Evolutionary conservation across 2,888 invertebrate species (phyloP).

Genomic region (Macroteleia sp.): DNA sequence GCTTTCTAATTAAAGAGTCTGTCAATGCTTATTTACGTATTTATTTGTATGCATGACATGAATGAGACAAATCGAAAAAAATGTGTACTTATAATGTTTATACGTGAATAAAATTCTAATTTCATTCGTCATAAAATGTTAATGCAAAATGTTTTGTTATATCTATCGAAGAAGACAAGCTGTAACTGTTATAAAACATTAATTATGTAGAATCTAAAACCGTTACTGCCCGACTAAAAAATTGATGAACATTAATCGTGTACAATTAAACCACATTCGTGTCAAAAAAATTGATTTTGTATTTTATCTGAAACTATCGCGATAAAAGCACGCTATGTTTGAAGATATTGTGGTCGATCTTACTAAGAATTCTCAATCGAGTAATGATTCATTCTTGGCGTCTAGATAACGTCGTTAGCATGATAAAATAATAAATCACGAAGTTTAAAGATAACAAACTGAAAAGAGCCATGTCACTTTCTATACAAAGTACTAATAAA

Average conservation of each 20-base stretch:
- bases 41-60: too few species aligned
- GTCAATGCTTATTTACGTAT: too few species aligned
- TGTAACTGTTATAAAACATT: too few species aligned
- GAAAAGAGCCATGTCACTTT: background rate
- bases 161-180: too few species aligned
- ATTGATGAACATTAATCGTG: background rate
- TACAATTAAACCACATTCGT: conserved; percentile 10
- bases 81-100: too few species aligned
- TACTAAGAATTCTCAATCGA: conserved; percentile 8
- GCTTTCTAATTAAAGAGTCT: too few species aligned
- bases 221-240: conserved; percentile 1
- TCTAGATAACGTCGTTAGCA: conserved; percentile 18
- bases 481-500: conserved; percentile 5
- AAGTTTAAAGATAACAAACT: conserved; percentile 3
- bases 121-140: too few species aligned
- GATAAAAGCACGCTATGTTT: conserved; percentile 5
- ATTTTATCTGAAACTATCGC: conserved; percentile 18
- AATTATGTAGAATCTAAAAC: too few species aligned
- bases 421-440: conserved; percentile 26
- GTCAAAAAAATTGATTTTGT: conserved; percentile 26
- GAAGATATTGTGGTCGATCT: conserved; percentile 18
- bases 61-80: too few species aligned
- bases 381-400: conserved; percentile 16
- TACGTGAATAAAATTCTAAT: too few species aligned
- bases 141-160: too few species aligned